Evolutionary conservation across 2,888 invertebrate species (phyloP).

Genomic region (Sepiola atlantica): DNA sequence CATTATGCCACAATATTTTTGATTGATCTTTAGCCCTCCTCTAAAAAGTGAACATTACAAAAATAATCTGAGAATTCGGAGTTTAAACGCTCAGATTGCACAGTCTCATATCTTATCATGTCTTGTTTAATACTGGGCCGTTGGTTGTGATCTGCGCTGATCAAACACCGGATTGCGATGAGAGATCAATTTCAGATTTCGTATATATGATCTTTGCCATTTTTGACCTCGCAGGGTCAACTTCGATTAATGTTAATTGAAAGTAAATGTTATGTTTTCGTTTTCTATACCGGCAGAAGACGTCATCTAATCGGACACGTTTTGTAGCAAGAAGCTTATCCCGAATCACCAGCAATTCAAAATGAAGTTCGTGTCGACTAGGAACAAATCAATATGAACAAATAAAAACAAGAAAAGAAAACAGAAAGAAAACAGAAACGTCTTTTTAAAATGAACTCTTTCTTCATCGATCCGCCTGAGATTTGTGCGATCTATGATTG

Average conservation of each 20-base stretch:
- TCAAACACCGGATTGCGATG: background rate
- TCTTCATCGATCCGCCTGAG: background rate
- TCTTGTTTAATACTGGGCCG: too few relatives aligned
- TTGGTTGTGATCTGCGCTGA: too few relatives aligned
- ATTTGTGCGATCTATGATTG: background rate
- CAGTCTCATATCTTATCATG: too few relatives aligned
- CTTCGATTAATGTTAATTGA: background rate
- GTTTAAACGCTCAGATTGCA: too few relatives aligned
- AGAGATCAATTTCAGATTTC: background rate
- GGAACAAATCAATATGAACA: background rate
- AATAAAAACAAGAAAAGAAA: background rate
- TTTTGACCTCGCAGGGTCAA: background rate
- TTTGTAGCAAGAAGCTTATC: background rate
- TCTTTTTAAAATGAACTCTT: background rate
- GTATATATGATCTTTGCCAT: background rate
- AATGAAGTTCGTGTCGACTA: background rate
- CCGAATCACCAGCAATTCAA: background rate
- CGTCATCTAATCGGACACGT: background rate
- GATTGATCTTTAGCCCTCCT: too few relatives aligned
- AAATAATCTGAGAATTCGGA: too few relatives aligned
- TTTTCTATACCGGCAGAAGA: background rate
- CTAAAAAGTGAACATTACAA: too few relatives aligned
- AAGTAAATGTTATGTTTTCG: background rate
- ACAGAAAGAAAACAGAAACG: background rate
- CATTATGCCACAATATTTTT: too few relatives aligned